Conservation (phyloP, 2,797 vertebrate species). For the Notamacropus eugenii region DNA sequence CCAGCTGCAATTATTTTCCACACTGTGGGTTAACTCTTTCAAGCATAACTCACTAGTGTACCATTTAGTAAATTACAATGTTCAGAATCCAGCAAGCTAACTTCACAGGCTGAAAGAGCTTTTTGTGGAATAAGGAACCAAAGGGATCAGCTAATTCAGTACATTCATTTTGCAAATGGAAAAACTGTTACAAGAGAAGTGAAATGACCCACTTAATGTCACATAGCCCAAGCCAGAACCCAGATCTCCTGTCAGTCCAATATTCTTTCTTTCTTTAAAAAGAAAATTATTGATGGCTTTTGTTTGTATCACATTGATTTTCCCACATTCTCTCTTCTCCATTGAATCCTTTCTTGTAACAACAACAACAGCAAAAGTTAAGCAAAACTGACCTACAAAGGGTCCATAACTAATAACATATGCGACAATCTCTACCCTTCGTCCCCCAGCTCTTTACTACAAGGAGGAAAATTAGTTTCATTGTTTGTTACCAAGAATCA, state of each 20-base stretch:
- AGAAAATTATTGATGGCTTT: neutral
- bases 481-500: neutral
- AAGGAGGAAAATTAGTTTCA: neutral
- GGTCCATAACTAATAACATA: neutral
- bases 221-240: neutral
- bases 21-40: neutral
- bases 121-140: neutral
- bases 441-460: too few species aligned
- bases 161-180: neutral
- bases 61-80: neutral
- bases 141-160: too few species aligned
- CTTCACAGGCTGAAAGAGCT: neutral
- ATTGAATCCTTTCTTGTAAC: neutral
- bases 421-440: neutral
- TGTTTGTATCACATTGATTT: neutral
- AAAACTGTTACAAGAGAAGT: neutral
- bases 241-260: neutral
- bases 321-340: neutral
- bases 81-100: neutral
- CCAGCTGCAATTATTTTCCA: neutral
- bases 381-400: neutral
- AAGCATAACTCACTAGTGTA: neutral
- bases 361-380: neutral
- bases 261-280: neutral
- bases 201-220: neutral